Percentiles rank a stretch among this genome's conserved stretches.
These are phyloP conservation scores for Lynx canadensis DNA, from an alignment of 2,113 vertebrate species.

Conservation along the genomic window DNA sequence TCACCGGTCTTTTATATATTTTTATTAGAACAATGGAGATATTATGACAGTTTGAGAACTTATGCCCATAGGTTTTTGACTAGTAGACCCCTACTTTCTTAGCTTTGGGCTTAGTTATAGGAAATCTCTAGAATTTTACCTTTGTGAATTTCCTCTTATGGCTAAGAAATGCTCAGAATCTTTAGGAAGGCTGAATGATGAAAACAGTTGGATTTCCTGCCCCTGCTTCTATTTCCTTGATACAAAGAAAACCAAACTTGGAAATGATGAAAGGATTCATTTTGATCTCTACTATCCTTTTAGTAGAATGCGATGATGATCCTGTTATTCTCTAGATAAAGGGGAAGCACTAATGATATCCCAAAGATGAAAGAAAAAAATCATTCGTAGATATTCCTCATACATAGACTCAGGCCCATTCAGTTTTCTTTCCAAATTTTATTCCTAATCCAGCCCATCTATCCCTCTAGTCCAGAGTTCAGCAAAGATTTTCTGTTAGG, in stretches of 20 bases:
- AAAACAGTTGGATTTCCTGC: neutral
- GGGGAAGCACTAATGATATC: neutral
- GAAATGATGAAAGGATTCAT: neutral
- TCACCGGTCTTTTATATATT: neutral
- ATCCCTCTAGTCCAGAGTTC: neutral
- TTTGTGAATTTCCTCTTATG: neutral
- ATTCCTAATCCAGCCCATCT: neutral
- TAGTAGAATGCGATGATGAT: neutral
- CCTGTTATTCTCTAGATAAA: neutral
- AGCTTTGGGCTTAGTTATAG: neutral
- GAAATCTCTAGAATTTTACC: neutral
- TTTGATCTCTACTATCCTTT: constrained; percentile 8
- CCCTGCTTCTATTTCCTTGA: neutral
- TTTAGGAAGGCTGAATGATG: neutral
- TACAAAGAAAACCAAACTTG: neutral
- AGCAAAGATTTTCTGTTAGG: neutral
- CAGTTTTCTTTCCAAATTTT: neutral
- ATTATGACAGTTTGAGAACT: neutral
- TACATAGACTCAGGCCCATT: neutral
- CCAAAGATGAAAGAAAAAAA: neutral
- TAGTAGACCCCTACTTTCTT: neutral
- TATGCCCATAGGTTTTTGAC: neutral
- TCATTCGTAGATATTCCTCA: neutral
- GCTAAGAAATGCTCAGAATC: neutral
- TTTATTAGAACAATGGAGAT: neutral